Percentiles rank a stretch among this genome's conserved stretches.
These are phyloP conservation scores for Gymnopithys bicolor DNA, from an alignment of 2,797 vertebrate species.

Conservation along the genomic window DNA sequence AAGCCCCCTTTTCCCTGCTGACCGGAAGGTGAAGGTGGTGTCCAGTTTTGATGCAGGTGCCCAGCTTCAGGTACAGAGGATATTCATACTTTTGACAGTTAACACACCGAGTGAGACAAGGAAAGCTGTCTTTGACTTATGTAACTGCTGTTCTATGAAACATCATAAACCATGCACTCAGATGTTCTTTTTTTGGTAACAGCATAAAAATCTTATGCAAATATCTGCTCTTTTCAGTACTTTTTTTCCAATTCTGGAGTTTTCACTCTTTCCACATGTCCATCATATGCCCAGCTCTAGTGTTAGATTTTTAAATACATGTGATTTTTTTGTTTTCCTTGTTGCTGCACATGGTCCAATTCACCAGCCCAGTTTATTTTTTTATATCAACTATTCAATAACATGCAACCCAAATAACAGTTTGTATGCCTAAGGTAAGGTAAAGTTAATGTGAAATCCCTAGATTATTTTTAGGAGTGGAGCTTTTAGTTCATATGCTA, in stretches of 20 bases:
- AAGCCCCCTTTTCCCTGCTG: background rate
- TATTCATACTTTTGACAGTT: background rate
- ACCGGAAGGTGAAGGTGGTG: background rate
- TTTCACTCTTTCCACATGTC: background rate
- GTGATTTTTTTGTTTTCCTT: background rate
- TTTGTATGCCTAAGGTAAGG: background rate
- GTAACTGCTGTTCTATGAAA: fast-evolving
- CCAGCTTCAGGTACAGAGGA: background rate
- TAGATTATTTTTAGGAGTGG: background rate
- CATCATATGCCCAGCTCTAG: background rate
- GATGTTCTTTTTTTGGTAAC: background rate
- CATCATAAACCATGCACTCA: background rate
- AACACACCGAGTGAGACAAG: background rate
- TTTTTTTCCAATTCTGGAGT: background rate
- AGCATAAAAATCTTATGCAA: background rate
- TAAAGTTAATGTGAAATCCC: background rate
- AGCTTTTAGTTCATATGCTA: background rate
- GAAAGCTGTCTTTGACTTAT: background rate
- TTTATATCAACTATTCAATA: background rate
- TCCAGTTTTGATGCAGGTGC: background rate
- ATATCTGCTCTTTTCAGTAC: background rate
- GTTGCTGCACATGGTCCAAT: background rate
- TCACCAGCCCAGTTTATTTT: background rate
- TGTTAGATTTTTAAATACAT: background rate
- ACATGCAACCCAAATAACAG: background rate